A percentile compares a stretch with the other conserved stretches of the same genome.
Evolutionary conservation across 2,113 vertebrate species (phyloP).

Genomic region (Amazona guildingii): DNA sequence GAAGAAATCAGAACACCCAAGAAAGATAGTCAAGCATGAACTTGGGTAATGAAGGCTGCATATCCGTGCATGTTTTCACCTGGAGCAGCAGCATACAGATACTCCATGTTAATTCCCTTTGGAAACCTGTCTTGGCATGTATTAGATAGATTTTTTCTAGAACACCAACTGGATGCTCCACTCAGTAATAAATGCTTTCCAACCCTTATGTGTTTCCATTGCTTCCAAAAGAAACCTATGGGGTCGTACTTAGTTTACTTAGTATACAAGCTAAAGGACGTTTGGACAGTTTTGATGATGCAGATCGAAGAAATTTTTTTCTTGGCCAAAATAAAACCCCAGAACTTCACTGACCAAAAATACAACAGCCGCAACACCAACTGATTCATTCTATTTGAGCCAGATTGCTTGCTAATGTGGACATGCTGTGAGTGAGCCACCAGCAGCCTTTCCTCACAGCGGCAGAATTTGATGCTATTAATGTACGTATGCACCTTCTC

Average conservation of each 20-base stretch:
- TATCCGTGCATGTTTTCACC: background rate
- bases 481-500: background rate
- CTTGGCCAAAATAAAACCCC: background rate
- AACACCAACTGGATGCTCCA: background rate
- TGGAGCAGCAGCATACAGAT: background rate
- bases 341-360: background rate
- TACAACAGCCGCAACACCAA: background rate
- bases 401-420: background rate
- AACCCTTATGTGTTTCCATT: background rate
- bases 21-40: background rate
- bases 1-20: background rate
- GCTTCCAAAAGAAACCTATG: background rate
- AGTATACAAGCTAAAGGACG: background rate
- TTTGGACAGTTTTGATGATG: background rate
- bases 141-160: background rate
- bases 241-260: background rate
- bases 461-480: background rate
- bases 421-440: background rate
- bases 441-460: background rate
- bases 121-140: background rate
- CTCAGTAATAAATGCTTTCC: background rate
- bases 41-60: background rate
- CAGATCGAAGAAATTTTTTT: background rate
- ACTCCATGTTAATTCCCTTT: background rate
- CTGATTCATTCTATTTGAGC: background rate